Conservation (phyloP, 1,140 invertebrate genomes). For the Globodera ellingtonae region DNA sequence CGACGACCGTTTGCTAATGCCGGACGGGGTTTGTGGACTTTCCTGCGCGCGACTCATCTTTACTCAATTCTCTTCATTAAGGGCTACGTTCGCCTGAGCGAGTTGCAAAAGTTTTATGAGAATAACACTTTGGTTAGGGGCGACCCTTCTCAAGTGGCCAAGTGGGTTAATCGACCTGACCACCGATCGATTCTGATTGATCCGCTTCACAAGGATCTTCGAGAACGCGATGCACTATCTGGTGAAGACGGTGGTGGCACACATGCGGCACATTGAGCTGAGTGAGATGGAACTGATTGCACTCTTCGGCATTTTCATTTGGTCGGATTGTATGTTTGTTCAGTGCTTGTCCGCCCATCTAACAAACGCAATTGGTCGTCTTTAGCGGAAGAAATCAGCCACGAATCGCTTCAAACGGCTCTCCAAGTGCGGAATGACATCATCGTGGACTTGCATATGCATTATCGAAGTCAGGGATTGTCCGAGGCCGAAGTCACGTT, state of each 20-base stretch:
- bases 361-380: background rate
- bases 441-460: constrained; percentile 26
- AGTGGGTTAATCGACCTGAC: constrained; percentile 21
- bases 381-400: constrained; percentile 18
- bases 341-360: background rate
- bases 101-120: constrained; percentile 54
- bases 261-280: constrained; percentile 50
- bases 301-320: constrained; percentile 48
- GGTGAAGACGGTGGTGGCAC: constrained; percentile 48
- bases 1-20: constrained; percentile 51
- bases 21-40: constrained; percentile 22
- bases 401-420: constrained; percentile 6
- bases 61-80: constrained; percentile 1
- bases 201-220: constrained; percentile 48
- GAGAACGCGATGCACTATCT: constrained; percentile 51
- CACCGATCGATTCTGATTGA: background rate
- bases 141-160: constrained; percentile 48
- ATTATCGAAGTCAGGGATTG: constrained; percentile 29
- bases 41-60: background rate
- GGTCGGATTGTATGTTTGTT: constrained; percentile 42
- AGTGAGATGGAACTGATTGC: constrained; percentile 51
- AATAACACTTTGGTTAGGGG: constrained; percentile 40
- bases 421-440: constrained; percentile 28
- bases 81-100: constrained; percentile 48
- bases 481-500: constrained; percentile 29